A percentile compares a stretch with the other conserved stretches of the same genome.
phyloP scores from a whole-genome alignment of 2,888 invertebrate species.

The Dilophus febrilis region DNA sequence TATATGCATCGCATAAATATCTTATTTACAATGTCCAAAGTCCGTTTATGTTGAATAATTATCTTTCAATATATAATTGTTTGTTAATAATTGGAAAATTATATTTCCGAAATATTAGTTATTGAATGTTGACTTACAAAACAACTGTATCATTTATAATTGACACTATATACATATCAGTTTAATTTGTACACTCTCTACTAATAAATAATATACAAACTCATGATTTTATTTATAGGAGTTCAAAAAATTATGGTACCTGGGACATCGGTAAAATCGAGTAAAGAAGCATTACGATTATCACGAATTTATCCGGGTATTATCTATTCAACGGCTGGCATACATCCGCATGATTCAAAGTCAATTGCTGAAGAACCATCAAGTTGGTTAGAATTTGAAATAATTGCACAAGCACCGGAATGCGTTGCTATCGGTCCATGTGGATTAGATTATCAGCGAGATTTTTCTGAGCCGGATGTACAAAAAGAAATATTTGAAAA shows the following conservation, averaged over 20 bases:
- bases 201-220: too few relatives aligned
- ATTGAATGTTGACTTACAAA: too few relatives aligned
- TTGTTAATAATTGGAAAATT: too few relatives aligned
- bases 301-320: slow-evolving; percentile 80
- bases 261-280: slow-evolving; percentile 73
- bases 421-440: slow-evolving; percentile 91
- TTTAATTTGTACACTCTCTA: too few relatives aligned
- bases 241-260: slow-evolving; percentile 91
- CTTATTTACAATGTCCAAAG: too few relatives aligned
- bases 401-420: slow-evolving; percentile 63
- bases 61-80: too few relatives aligned
- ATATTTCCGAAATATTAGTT: too few relatives aligned
- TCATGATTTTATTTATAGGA: slow-evolving; percentile 39
- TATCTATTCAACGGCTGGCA: slow-evolving; percentile 80
- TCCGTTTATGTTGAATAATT: too few relatives aligned
- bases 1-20: too few relatives aligned
- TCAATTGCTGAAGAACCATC: slow-evolving; percentile 53
- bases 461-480: slow-evolving; percentile 78
- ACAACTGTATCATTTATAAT: too few relatives aligned
- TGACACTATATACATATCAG: too few relatives aligned
- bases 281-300: slow-evolving; percentile 77
- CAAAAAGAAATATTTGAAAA: slow-evolving; percentile 77
- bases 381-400: slow-evolving; percentile 59
- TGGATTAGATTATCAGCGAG: slow-evolving; percentile 84
- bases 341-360: slow-evolving; percentile 89